Evolutionary conservation across 2,113 vertebrate species (phyloP).

Genomic region (Malurus elegans): DNA sequence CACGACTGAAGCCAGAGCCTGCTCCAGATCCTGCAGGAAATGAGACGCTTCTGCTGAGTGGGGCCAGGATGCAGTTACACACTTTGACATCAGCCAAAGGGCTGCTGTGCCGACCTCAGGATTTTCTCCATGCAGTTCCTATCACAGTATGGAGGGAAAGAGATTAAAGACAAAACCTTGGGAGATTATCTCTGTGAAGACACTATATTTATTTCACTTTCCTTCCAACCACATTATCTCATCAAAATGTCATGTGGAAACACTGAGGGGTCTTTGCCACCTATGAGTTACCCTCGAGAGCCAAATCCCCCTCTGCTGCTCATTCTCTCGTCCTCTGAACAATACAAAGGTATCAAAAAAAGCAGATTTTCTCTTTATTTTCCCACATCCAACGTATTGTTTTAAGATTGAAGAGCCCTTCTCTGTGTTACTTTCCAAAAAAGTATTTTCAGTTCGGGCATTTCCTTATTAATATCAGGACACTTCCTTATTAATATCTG

Average conservation of each 20-base stretch:
- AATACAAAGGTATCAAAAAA: background rate
- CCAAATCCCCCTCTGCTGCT: background rate
- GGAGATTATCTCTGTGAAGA: background rate
- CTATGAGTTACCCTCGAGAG: background rate
- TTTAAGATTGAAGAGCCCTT: background rate
- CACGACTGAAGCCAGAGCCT: background rate
- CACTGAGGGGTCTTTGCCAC: background rate
- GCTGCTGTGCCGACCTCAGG: background rate
- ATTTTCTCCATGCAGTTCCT: background rate
- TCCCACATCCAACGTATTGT: background rate
- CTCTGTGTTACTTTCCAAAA: background rate
- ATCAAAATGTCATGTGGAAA: background rate
- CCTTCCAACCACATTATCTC: background rate
- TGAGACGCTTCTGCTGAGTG: accelerated
- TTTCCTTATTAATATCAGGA: background rate
- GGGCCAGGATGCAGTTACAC: background rate
- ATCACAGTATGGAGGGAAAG: background rate
- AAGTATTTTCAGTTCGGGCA: background rate
- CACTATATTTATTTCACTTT: background rate
- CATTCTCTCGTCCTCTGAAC: background rate
- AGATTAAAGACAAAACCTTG: background rate
- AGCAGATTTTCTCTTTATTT: background rate
- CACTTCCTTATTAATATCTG: background rate
- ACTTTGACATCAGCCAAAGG: accelerated
- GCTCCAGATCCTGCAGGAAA: background rate